Evolutionary conservation across 2,797 vertebrate species (phyloP).

Genomic region (Catharus ustulatus): DNA sequence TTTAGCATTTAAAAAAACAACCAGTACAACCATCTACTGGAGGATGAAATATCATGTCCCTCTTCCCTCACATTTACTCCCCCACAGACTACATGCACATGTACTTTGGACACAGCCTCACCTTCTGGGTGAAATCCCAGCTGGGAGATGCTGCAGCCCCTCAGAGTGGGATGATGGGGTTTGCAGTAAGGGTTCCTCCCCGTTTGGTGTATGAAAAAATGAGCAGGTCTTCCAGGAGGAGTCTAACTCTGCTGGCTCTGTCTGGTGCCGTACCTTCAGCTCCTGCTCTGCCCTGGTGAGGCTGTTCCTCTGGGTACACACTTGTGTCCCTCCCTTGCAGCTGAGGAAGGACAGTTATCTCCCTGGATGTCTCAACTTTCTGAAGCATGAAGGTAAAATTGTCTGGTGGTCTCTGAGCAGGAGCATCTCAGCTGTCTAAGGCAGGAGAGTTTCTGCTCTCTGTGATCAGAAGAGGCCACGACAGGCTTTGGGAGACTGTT

Average conservation of each 20-base stretch:
- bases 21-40: neutral
- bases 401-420: neutral
- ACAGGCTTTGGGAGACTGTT: neutral
- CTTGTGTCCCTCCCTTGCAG: neutral
- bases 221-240: neutral
- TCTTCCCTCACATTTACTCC: neutral
- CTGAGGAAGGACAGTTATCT: neutral
- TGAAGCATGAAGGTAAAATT: neutral
- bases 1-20: neutral
- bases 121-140: neutral
- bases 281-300: fast-evolving
- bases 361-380: neutral
- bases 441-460: neutral
- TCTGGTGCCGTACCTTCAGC: neutral
- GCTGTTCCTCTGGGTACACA: fast-evolving
- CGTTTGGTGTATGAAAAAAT: fast-evolving
- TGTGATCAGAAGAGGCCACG: neutral
- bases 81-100: fast-evolving
- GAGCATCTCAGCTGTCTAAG: neutral
- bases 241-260: neutral
- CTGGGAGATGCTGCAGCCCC: neutral
- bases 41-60: neutral
- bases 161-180: neutral
- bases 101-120: neutral
- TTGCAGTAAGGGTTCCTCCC: neutral